Conservation (phyloP, 2,113 vertebrate genomes). For the Sclerurus mexicanus region DNA sequence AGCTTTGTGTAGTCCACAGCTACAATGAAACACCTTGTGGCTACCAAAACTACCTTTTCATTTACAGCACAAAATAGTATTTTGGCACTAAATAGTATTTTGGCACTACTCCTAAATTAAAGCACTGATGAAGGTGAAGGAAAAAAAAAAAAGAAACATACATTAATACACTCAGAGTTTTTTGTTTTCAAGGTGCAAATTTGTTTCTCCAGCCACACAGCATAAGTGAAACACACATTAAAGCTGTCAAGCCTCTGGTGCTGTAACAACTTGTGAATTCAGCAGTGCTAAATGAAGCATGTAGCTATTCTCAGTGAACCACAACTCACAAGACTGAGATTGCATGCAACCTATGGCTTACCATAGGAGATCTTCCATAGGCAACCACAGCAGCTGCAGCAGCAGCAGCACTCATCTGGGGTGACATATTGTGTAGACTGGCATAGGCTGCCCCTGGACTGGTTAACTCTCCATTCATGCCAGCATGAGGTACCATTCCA, state of each 20-base stretch:
- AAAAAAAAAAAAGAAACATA: background rate
- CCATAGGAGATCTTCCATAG: slow-evolving; percentile 93
- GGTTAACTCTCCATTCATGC: slow-evolving; percentile 90
- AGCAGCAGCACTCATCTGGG: slow-evolving; percentile 92
- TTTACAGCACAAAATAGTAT: background rate
- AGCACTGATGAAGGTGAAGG: background rate
- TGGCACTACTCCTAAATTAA: background rate
- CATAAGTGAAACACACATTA: background rate
- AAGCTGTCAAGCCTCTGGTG: background rate
- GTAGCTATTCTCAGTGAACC: background rate
- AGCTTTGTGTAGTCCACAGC: background rate
- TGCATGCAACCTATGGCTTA: slow-evolving; percentile 57
- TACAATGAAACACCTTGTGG: background rate
- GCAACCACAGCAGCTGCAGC: slow-evolving; percentile 87
- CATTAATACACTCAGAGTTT: background rate
- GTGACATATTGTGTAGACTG: slow-evolving; percentile 94
- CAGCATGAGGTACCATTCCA: slow-evolving; percentile 90
- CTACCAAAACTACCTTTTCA: background rate
- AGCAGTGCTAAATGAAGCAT: slow-evolving; percentile 1
- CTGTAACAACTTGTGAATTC: background rate
- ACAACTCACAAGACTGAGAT: background rate
- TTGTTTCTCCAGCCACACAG: background rate
- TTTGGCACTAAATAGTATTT: background rate
- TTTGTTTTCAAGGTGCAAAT: background rate
- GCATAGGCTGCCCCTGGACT: slow-evolving; percentile 90